phyloP scores from a whole-genome alignment of 2,888 invertebrate genomes.

The Volucella zonaria region DNA sequence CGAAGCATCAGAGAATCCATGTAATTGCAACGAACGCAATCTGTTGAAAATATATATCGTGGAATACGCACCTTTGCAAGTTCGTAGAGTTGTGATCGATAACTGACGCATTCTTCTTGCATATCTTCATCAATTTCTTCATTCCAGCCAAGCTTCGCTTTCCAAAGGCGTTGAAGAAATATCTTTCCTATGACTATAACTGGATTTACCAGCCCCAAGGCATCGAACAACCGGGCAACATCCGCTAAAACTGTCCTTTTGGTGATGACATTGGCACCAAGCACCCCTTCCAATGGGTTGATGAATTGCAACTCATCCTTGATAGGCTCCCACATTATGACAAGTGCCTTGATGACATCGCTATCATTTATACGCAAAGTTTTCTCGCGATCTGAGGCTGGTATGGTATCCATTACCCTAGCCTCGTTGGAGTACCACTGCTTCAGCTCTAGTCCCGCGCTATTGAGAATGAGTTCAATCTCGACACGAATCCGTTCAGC shows the following conservation, averaged over 20 bases:
- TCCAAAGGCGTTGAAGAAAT: background rate
- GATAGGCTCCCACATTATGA: slow-evolving; percentile 47
- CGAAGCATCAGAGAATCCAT: slow-evolving; percentile 56
- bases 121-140: background rate
- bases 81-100: slow-evolving; percentile 4
- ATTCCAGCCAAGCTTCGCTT: background rate
- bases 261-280: slow-evolving; percentile 13
- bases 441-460: slow-evolving; percentile 59
- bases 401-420: slow-evolving; percentile 31
- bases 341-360: slow-evolving; percentile 56
- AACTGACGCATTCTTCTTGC: background rate
- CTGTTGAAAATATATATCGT: slow-evolving; percentile 6
- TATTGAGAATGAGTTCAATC: slow-evolving; percentile 41
- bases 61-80: slow-evolving; percentile 19
- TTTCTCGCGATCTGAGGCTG: slow-evolving; percentile 17
- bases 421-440: slow-evolving; percentile 64
- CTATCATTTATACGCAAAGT: slow-evolving; percentile 38
- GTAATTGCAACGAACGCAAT: slow-evolving; percentile 15
- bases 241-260: slow-evolving; percentile 63
- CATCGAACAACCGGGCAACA: slow-evolving; percentile 48
- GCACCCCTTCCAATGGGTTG: slow-evolving; percentile 16
- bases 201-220: background rate
- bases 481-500: slow-evolving; percentile 48
- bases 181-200: slow-evolving; percentile 1
- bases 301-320: slow-evolving; percentile 44